A percentile compares a stretch with the other conserved stretches of the same genome.
Evolutionary conservation across 2,797 vertebrate species (phyloP).

Genomic region (Thripadectes ignobilis): DNA sequence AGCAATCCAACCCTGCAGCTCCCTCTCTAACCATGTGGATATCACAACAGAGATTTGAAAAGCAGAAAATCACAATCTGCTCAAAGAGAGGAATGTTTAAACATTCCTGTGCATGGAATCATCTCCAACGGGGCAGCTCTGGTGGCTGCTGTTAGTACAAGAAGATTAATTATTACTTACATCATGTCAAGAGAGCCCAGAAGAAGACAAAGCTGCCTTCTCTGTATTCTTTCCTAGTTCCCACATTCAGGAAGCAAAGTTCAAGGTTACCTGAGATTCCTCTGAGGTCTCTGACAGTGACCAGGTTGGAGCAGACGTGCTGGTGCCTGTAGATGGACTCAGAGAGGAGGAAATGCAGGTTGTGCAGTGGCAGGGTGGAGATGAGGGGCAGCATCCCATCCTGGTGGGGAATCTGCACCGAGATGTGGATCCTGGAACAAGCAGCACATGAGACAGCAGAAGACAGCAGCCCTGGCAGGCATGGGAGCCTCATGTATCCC

Average conservation of each 20-base stretch:
- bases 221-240: not conserved
- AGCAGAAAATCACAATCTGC: not conserved
- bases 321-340: slow-evolving; percentile 98
- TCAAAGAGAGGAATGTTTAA: not conserved
- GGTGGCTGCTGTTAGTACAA: not conserved
- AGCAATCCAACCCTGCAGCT: not conserved
- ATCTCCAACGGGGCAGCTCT: accelerated
- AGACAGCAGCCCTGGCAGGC: not conserved
- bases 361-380: slow-evolving; percentile 95
- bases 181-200: not conserved
- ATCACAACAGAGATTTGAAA: not conserved
- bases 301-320: slow-evolving; percentile 95
- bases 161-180: not conserved
- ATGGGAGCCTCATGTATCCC: not conserved
- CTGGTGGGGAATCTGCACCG: slow-evolving; percentile 97
- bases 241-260: not conserved
- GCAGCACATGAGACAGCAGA: not conserved
- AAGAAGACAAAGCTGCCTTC: not conserved
- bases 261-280: slow-evolving; percentile 86
- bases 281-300: slow-evolving; percentile 85
- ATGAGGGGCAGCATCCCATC: slow-evolving; percentile 97
- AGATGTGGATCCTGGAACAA: slow-evolving; percentile 91
- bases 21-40: accelerated
- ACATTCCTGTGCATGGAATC: accelerated
- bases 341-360: slow-evolving; percentile 94